Evolutionary conservation across 2,888 invertebrate genomes (phyloP), one percentile per base, ranked within the genome.

Genomic region (Sinentomon sp.): DNA sequence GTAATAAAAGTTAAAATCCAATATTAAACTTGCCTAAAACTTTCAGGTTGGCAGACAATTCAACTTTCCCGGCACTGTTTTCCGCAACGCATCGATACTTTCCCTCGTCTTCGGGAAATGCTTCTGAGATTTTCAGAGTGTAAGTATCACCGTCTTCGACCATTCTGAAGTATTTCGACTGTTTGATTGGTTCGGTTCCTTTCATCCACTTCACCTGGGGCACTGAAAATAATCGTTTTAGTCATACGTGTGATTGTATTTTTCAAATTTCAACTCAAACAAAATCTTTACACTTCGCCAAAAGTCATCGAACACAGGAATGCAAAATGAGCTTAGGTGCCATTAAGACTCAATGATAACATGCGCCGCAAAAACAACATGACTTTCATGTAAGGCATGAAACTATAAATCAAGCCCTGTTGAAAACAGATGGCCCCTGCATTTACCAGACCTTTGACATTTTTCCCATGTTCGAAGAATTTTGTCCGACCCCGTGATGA

Each of bases 81-180:
- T 30, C 30, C 16, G 32, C 69, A 9, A 57, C 53, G 52, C 87
- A 87, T 54, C 78, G 82, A 57, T 97, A 97, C 36, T 69, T 68
- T n/a, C 94, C 97, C 52, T 92, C 89, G 51, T 97, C 94, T 57
- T 97, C 94, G 17, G 89, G 89, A 66, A 87, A 89, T 14, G 85
- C 87, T 55, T 89, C 87, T 13, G 82, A 74, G 46, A 97, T 78
- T 48, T 72, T 74, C 36, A 97, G 60, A 25, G 74, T 76, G 50
- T 75, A 82, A 40, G 67, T 65, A 46, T 87, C 83, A 17, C 74
- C 77, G 38, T 83, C 73, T 43, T 78, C 71, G 17, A 70, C 68
- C 82, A 92, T 87, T 61, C 83, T 82, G 73, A 94, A 89, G 57
- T 87, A 92, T 51, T 85, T 82, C 17, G 87, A 87, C 34, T 83